Base-by-base conservation (phyloP, 2,888 invertebrate species). In the Lochmaea crataegi region DNA sequence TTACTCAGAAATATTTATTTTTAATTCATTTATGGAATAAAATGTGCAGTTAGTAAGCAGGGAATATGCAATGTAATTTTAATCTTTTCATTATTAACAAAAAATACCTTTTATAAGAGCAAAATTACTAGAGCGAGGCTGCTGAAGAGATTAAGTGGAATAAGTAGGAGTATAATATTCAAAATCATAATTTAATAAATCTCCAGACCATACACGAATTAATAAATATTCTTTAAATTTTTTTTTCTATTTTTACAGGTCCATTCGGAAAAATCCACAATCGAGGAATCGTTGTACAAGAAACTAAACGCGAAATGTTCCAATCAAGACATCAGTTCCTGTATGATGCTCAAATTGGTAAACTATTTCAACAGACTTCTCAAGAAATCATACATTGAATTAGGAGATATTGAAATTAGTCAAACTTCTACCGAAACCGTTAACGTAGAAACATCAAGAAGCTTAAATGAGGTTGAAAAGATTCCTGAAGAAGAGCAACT, bases 351-450 rank as follows among this genome's bases (percentile, higher is more conserved):
- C 22, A 95, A 95, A 86, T 86, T 95, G 80, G 92, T 95, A 53
- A 92, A 93, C 18, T 95, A 94, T 85, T 94, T 95, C 87, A 95
- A 95, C 87, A 89, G 92, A 76, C 90, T 94, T 87, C 88, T 95
- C 83, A 92, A 94, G 85, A 95, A 94, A 78, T 92, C 94, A 0
- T 91, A 93, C 66, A 91, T 95, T 82, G 94, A 94, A 82, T 87
- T 95, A 61, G 92, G 92, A 61, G 93, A 94, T 81, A 87, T 95
- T 73, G 92, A 94, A 87, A 92, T 95, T 78, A 92, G 92, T 14
- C 92, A 93, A 85, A 94, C 86, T 0, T 83, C 86, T 0, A 83
- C 85, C 53, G 84, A 83, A 78, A 79, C 82, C 12, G 88, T 92
- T 65, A 91, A 92, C 73, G 89, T 81, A 38, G 83, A 83, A 65